Evolutionary conservation across 2,113 vertebrate species (phyloP), one percentile per base, ranked within the genome.

Genomic region (Girardinichthys multiradiatus): DNA sequence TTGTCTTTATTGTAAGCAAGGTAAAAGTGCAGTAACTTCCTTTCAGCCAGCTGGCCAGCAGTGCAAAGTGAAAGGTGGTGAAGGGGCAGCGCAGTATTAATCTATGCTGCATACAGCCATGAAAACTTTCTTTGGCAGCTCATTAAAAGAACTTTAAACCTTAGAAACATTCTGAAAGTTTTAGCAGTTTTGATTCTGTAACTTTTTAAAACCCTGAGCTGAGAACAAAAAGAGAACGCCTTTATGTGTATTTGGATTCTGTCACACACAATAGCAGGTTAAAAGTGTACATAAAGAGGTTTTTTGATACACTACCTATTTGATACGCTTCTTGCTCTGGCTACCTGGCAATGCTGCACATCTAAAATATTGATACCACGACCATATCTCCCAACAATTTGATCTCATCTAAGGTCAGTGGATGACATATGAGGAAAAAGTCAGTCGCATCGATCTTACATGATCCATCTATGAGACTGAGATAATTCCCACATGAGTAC

Each of bases 381-480:
- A 29, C 12, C 31, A 42, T 65, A 62, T 27, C 42, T 76, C 31
- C n/a, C n/a, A 35, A 54, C 48, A 67, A 45, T 80, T 39, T 33
- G 57, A 70, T 75, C 26, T 51, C 24, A 30, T 28, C 66, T 74
- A 26, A 88, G 89, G 90, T 90, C 84, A 85, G 2, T 54, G 28
- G 35, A 35, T 33, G 28, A 35, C 72, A 77, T 65, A 67, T 24
- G 21, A n/a, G 64, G 73, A 84, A 76, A n/a, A 72, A 60, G 61
- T 76, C 77, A 60, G 57, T 29, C 66, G 1, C 66, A 92, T 90
- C 76, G 87, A 91, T 88, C 64, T 51, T 39, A 76, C 67, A 79
- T 74, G 68, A 89, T 79, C 74, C 27, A 24, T 35, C 75, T 68
- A 64, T 81, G 45, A 72, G 67, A 77, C 62, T 45, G 77, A 59